A percentile compares a stretch with the other conserved stretches of the same genome.
These are phyloP conservation scores for Falcunculus frontatus DNA, from an alignment of 2,113 vertebrate species.

Conservation along the genomic window DNA sequence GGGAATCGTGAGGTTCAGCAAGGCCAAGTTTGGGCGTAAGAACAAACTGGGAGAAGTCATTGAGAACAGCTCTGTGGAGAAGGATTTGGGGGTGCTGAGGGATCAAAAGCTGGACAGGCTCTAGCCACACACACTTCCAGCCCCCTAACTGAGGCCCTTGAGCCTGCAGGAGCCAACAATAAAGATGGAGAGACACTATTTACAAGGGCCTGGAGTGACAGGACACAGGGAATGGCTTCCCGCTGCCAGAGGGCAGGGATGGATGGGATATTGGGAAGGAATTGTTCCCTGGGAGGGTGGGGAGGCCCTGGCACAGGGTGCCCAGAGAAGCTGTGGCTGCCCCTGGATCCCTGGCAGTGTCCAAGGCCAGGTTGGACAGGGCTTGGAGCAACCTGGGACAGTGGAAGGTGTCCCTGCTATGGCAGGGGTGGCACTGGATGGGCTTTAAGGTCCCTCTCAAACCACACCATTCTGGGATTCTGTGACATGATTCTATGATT, in stretches of 20 bases:
- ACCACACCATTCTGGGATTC: background rate
- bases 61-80: background rate
- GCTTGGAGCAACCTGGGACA: rapidly evolving
- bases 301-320: background rate
- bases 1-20: background rate
- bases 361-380: rapidly evolving
- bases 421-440: background rate
- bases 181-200: background rate
- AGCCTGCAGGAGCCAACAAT: background rate
- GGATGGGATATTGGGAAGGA: background rate
- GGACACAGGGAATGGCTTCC: background rate
- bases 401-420: background rate
- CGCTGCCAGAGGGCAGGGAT: rapidly evolving
- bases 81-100: background rate
- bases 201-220: background rate
- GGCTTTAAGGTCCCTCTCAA: background rate
- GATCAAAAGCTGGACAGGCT: background rate
- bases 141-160: too few species aligned
- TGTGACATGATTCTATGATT: background rate
- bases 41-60: background rate
- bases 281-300: rapidly evolving
- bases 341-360: background rate
- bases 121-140: background rate
- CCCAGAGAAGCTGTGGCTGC: background rate
- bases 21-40: background rate